These are phyloP conservation scores for Paracanthobrama guichenoti DNA, from an alignment of 2,113 vertebrate species.

Conservation along the genomic window DNA sequence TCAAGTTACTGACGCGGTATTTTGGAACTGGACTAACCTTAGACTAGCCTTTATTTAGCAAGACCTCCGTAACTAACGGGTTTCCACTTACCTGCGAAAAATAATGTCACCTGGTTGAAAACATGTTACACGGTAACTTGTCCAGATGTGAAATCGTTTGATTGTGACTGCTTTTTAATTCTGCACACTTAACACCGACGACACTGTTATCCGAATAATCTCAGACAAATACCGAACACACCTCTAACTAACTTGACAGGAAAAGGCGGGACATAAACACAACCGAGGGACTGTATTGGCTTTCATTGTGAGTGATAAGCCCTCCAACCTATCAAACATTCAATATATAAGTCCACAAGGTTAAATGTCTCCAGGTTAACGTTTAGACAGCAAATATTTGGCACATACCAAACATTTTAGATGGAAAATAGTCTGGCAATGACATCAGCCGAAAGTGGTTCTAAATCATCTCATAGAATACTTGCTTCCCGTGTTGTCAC, in stretches of 20 bases:
- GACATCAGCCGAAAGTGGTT: background rate
- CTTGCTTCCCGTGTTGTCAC: background rate
- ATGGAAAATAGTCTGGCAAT: background rate
- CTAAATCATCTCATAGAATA: background rate
- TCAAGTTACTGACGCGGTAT: background rate
- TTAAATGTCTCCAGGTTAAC: constrained; percentile 21
- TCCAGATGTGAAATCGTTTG: background rate
- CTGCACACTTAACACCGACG: background rate
- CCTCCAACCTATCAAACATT: background rate
- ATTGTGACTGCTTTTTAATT: background rate
- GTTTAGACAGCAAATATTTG: background rate
- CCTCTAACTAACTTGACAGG: constrained; percentile 34
- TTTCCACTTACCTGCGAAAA: constrained; percentile 27
- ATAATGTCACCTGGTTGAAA: background rate
- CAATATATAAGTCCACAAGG: background rate
- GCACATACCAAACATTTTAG: background rate
- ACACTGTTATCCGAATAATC: constrained; percentile 16
- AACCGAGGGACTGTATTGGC: background rate
- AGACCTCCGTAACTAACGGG: background rate
- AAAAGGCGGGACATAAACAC: constrained; percentile 42
- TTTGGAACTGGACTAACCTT: background rate
- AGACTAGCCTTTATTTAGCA: constrained; percentile 27
- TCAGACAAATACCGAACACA: constrained; percentile 32
- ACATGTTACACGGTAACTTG: background rate
- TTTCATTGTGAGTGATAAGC: background rate